Evolutionary conservation across 1,140 invertebrate genomes (phyloP), one percentile per base, ranked within the genome.

Genomic region (Trachymyrmex cornetzi): DNA sequence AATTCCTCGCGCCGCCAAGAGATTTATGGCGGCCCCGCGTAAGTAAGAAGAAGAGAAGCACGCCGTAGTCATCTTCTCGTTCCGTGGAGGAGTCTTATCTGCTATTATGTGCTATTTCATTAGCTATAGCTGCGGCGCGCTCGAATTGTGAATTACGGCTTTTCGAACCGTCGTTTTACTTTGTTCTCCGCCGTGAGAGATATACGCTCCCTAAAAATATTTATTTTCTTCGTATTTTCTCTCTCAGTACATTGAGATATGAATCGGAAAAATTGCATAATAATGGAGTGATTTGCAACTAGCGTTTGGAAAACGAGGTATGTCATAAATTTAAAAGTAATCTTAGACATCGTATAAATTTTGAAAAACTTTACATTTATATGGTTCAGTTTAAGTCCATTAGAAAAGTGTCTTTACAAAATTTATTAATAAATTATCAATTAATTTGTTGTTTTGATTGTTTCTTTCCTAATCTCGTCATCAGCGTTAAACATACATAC

Each of bases 1-100:
- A 89, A 88, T 85, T 86, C 87, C 61, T 89, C 71, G 71, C 30
- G 69, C 74, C 61, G 27, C 14, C 44, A 27, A 1, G 48, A 79
- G 88, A 89, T 89, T 90, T 90, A 90, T 89, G 74, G 71, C n/a
- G 67, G 71, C 57, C 59, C 27, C 55, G 80, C 69, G 57, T 57
- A 81, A 80, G 50, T 61, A 87, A 87, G 77, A 79, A 80, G 77
- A 81, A 81, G 77, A 55, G 88, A 89, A 89, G 85, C 67, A 50
- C 71, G 63, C 77, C 61, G 64, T 81, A 71, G 88, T 84, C 79
- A 44, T 87, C 77, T 84, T 72, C 72, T 87, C 57, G 72, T 87
- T 74, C 55, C 85, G 27, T 53, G 67, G 77, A 84, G 55, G 63
- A 81, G 72, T 89, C 79, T 90, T 87, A 89, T 89, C 89, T 84